These are phyloP conservation scores for Hirudo medicinalis DNA, from an alignment of 1,140 invertebrate species.

Conservation along the genomic window DNA sequence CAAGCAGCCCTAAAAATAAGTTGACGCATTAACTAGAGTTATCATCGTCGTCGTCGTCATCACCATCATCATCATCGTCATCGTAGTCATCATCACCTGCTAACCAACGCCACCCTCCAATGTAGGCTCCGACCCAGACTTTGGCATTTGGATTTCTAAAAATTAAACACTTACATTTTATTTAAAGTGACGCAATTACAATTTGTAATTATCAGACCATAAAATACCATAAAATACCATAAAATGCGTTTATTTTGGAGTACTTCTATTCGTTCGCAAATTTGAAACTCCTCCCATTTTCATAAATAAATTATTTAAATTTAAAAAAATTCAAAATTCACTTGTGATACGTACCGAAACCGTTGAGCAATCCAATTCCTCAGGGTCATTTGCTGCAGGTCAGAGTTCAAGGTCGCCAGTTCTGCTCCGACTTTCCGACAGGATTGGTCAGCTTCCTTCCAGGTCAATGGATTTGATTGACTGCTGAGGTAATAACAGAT, in stretches of 20 bases:
- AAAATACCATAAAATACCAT: too few relatives aligned
- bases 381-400: not conserved
- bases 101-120: not conserved
- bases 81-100: not conserved
- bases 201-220: too few relatives aligned
- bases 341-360: not conserved
- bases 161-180: not conserved
- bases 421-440: not conserved
- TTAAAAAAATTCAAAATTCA: not conserved
- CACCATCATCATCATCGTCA: too few relatives aligned
- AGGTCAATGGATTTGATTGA: not conserved
- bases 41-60: too few relatives aligned
- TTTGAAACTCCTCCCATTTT: too few relatives aligned
- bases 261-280: too few relatives aligned
- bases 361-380: not conserved
- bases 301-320: not conserved
- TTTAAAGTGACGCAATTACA: not conserved
- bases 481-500: not conserved
- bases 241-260: too few relatives aligned
- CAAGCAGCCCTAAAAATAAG: too few relatives aligned
- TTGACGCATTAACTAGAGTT: too few relatives aligned
- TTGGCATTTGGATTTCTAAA: not conserved
- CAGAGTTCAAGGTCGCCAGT: not conserved
- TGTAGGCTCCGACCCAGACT: slow-evolving; percentile 7
- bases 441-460: not conserved